A percentile compares a stretch with the other conserved stretches of the same genome.
Conservation (phyloP, 2,797 vertebrate species). For the Psittacula derbiana region DNA sequence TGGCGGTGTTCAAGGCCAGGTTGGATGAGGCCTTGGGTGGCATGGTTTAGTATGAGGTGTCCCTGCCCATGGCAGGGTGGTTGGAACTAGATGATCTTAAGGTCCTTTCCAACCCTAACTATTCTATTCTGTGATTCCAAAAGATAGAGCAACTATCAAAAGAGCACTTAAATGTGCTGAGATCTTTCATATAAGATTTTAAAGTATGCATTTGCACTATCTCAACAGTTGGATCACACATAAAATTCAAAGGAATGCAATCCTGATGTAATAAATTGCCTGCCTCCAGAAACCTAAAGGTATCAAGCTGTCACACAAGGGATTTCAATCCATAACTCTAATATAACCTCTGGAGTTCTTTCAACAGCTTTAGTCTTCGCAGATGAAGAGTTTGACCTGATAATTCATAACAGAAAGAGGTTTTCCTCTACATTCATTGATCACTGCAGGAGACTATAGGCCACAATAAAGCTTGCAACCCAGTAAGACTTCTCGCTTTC, state of each 20-base stretch:
- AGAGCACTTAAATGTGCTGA: background rate
- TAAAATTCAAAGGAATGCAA: background rate
- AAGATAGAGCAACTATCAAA: background rate
- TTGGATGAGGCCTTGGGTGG: no score
- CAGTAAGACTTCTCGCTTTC: background rate
- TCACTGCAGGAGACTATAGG: background rate
- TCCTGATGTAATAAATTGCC: background rate
- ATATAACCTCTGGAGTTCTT: background rate
- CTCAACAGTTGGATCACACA: background rate
- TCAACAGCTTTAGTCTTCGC: background rate
- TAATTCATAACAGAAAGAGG: background rate
- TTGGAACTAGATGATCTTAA: background rate
- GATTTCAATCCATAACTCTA: background rate
- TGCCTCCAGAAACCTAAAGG: background rate
- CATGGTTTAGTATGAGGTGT: no score
- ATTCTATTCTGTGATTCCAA: background rate
- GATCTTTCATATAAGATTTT: background rate
- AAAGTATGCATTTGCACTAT: background rate
- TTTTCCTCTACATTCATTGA: background rate
- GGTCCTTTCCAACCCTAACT: background rate
- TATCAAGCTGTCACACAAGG: constrained; percentile 10
- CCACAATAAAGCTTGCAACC: background rate
- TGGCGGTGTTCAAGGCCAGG: background rate
- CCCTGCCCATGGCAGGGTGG: background rate
- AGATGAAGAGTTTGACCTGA: background rate